Evolutionary conservation across 2,888 invertebrate genomes (phyloP), one percentile per base, ranked within the genome.

Genomic region (Folsomia candida): DNA sequence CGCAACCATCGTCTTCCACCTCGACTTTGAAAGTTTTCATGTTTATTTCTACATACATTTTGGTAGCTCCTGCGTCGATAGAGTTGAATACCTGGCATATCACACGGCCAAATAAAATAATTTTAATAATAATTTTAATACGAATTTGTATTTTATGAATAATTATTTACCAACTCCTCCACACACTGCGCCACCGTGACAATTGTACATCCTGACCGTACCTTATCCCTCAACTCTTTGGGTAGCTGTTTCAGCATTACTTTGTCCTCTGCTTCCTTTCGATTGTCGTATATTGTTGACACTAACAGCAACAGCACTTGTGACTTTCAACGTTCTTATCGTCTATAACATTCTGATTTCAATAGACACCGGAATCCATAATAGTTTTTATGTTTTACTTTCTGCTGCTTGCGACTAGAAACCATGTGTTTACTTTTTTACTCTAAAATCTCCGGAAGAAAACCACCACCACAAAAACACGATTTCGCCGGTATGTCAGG

Each of bases 1-100:
- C 93, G 78, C 76, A 79, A 1, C 92, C 92, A 84, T 92, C 91
- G 81, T 93, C 93, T 51, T 91, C 85, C 4, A 92, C 89, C 86
- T 90, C 90, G 76, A 93, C 85, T 76, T 85, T 86, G 79, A 86
- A 86, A 73, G 86, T 85, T 69, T 84, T 81, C 27, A 88, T 82
- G 82, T 91, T 85, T 26, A 92, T 81, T 80, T 91, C 85, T 66
- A 92, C 85, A 24, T 90, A 90, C 69, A 93, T 87, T 26, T 89
- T 88, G 22, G 87, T 87, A 1, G 91, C 87, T 74, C 86, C 85
- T 11, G 90, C 90, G 83, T 91, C 90, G 73, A 92, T 81, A 27
- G 90, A 86, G 83, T 92, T 91, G 73, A 87, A 84, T 29, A 90
- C 86, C 90, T 90, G 73, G 14, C 80, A 27, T 6, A 25, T 25